A percentile compares a stretch with the other conserved stretches of the same genome.
phyloP scores from a whole-genome alignment of 2,888 invertebrate genomes.

The Lithophane semibrunnea region DNA sequence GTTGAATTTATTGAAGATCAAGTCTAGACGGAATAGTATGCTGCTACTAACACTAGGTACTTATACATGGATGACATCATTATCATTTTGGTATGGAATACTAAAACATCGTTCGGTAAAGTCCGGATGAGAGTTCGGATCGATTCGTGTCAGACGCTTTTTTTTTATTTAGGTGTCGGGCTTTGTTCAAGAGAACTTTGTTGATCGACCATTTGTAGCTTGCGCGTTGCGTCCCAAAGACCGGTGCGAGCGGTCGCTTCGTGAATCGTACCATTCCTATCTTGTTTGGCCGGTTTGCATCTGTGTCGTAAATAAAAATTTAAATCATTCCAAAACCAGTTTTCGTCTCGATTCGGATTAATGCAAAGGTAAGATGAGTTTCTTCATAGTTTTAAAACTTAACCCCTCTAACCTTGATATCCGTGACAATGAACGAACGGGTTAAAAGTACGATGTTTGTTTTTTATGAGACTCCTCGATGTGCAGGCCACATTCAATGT shows the following conservation, averaged over 20 bases:
- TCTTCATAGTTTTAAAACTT: conserved; percentile 3
- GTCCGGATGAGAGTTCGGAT: conserved; percentile 42
- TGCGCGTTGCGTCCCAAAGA: conserved; percentile 34
- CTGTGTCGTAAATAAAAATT: conserved; percentile 41
- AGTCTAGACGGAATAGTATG: neutral
- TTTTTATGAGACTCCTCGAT: neutral
- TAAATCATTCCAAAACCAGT: conserved; percentile 42
- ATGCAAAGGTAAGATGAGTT: conserved; percentile 51
- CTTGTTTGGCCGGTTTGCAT: conserved; percentile 48
- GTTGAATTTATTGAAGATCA: neutral
- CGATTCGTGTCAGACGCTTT: conserved; percentile 48
- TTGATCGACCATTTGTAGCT: conserved; percentile 44
- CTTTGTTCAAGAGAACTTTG: conserved; percentile 40
- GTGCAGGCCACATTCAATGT: conserved; percentile 23
- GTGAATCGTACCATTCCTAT: conserved; percentile 16
- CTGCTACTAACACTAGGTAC: neutral
- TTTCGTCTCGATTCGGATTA: conserved; percentile 29
- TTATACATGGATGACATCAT: conserved; percentile 41
- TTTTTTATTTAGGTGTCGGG: conserved; percentile 24
- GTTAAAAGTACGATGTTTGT: neutral
- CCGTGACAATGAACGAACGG: conserved; percentile 11
- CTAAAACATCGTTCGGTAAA: conserved; percentile 40
- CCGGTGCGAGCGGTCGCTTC: conserved; percentile 15
- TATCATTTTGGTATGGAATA: conserved; percentile 10
- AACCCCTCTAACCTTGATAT: conserved; percentile 30